Conservation (phyloP, 2,888 invertebrate genomes). For the Acrobasis suavella region DNA sequence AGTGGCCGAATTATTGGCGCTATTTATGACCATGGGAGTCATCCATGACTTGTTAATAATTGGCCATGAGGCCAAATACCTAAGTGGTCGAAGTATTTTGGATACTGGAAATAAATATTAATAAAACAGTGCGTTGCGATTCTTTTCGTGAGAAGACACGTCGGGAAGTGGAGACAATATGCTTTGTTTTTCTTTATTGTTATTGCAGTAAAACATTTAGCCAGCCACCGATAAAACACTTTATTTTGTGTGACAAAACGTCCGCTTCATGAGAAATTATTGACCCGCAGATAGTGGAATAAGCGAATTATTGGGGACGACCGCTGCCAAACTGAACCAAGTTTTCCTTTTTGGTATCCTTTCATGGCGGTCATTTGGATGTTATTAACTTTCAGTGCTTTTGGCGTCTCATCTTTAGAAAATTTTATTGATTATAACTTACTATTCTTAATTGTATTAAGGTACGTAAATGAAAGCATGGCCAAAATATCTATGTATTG, state of each 20-base stretch:
- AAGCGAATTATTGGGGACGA: conserved; percentile 73
- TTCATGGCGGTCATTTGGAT: conserved; percentile 2
- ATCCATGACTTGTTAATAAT: conserved; percentile 53
- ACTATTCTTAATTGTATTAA: no score
- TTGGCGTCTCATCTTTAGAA: no score
- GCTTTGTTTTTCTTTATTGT: conserved; percentile 81
- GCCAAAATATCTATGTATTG: no score
- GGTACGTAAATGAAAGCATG: no score
- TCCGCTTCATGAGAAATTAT: conserved; percentile 81
- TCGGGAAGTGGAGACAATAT: conserved; percentile 69
- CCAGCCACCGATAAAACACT: conserved; percentile 74
- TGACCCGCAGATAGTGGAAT: conserved; percentile 79
- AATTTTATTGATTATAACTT: no score
- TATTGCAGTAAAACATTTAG: conserved; percentile 81
- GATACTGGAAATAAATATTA: conserved; percentile 72
- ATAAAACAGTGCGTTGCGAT: conserved; percentile 70
- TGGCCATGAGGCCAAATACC: conserved; percentile 52
- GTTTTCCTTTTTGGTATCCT: conserved; percentile 4
- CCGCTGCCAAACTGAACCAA: conserved; percentile 57
- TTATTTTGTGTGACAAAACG: conserved; percentile 82
- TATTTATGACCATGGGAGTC: conserved; percentile 39
- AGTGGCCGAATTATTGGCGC: conserved; percentile 40
- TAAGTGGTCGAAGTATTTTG: conserved; percentile 65
- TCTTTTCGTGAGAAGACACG: conserved; percentile 70
- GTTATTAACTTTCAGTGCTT: no score